Evolutionary conservation across 64 coral and sea anemone species (phyloP).

Genomic region (Dendrophyllia cribrosa): DNA sequence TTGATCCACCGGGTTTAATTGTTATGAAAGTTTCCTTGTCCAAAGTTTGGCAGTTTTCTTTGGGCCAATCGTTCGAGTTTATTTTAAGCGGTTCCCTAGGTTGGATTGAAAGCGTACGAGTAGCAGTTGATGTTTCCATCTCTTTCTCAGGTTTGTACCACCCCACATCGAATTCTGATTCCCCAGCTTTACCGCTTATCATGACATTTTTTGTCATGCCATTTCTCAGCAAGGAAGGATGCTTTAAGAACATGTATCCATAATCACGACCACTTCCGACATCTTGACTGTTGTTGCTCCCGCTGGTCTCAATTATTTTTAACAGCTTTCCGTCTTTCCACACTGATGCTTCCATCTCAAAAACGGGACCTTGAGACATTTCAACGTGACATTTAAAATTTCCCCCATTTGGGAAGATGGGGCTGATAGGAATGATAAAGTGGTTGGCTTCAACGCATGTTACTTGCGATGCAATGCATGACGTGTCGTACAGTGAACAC

Average conservation of each 20-base stretch:
- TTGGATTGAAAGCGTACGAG: constrained; percentile 48
- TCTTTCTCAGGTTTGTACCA: constrained; percentile 36
- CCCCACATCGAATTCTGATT: constrained; percentile 40
- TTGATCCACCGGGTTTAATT: background rate
- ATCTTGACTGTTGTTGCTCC: constrained; percentile 19
- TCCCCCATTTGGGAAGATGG: constrained; percentile 50
- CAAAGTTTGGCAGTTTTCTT: constrained; percentile 41
- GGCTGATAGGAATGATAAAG: constrained; percentile 51
- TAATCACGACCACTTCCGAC: constrained; percentile 55
- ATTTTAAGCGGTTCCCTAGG: constrained; percentile 67
- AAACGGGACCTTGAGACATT: constrained; percentile 44
- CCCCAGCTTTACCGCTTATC: constrained; percentile 55
- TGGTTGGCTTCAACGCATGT: constrained; percentile 60
- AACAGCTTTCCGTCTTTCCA: constrained; percentile 60
- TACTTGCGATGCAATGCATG: constrained; percentile 48
- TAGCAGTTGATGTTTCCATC: background rate
- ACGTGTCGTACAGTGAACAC: constrained; percentile 59
- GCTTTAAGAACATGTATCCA: constrained; percentile 70
- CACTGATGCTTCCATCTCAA: constrained; percentile 63
- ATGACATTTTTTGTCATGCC: constrained; percentile 4
- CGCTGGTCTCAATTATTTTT: background rate
- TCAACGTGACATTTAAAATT: constrained; percentile 80
- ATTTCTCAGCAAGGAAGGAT: constrained; percentile 50
- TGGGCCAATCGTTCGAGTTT: constrained; percentile 57
- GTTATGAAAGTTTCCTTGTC: constrained; percentile 30